Evolutionary conservation across 2,797 vertebrate genomes (phyloP).

Genomic region (Petrocephalus schoutedeni): DNA sequence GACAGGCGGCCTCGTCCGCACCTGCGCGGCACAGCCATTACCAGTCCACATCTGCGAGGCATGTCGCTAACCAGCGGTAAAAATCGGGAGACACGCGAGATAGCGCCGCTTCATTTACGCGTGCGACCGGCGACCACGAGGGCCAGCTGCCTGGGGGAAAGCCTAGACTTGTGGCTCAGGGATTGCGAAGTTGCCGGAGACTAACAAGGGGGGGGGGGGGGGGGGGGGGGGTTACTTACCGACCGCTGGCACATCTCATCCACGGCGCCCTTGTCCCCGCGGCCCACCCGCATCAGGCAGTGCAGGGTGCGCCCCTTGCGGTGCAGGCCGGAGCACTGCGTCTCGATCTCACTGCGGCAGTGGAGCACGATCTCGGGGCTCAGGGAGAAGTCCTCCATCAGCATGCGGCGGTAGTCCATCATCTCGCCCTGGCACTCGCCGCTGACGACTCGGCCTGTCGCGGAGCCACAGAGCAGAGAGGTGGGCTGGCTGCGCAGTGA

Average conservation of each 20-base stretch:
- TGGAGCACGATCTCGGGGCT: slow-evolving; percentile 95
- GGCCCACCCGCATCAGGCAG: slow-evolving; percentile 88
- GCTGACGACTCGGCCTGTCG: slow-evolving; percentile 79
- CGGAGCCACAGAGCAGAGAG: not conserved
- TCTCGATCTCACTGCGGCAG: slow-evolving; percentile 88
- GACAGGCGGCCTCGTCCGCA: not conserved
- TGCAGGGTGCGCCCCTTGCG: slow-evolving; percentile 92
- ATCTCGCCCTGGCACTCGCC: slow-evolving; percentile 97
- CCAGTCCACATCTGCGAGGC: no score
- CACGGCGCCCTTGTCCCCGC: slow-evolving; percentile 74
- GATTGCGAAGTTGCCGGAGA: not conserved
- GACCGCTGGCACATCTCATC: slow-evolving; percentile 83
- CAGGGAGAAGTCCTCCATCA: slow-evolving; percentile 96
- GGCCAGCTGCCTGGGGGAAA: not conserved
- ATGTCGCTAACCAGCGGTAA: not conserved
- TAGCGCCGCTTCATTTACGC: not conserved
- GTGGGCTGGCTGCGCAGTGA: not conserved
- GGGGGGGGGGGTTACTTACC: slow-evolving; percentile 58
- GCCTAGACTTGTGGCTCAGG: not conserved
- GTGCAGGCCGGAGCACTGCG: slow-evolving; percentile 89
- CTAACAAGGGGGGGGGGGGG: not conserved
- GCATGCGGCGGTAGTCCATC: slow-evolving; percentile 93
- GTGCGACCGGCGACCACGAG: not conserved
- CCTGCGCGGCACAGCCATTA: not conserved
- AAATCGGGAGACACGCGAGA: not conserved